Conservation (phyloP, 2,888 invertebrate genomes). For the Acholoe squamosa region DNA sequence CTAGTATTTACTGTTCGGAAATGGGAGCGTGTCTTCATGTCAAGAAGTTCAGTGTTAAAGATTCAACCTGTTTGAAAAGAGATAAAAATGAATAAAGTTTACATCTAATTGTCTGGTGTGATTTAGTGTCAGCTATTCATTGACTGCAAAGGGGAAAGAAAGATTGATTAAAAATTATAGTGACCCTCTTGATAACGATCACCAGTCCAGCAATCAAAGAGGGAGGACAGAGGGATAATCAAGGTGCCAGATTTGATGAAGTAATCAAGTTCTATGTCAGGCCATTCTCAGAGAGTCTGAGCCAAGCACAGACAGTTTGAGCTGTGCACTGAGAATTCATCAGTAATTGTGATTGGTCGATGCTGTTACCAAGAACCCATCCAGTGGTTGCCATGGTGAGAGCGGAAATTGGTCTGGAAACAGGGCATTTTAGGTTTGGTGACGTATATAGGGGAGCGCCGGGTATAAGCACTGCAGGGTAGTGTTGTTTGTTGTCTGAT, state of each 20-base stretch:
- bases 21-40: not conserved
- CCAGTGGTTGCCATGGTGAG: not conserved
- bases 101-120: not conserved
- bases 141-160: not conserved
- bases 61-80: not conserved
- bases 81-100: not conserved
- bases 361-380: not conserved
- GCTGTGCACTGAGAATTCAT: not conserved
- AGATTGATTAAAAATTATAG: not conserved
- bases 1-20: not conserved
- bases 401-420: not conserved
- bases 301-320: not conserved
- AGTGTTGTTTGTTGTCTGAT: not conserved
- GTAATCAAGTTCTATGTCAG: not conserved
- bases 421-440: not conserved
- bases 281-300: not conserved
- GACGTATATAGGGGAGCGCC: not conserved
- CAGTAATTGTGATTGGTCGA: constrained; percentile 41
- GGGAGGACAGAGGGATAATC: constrained; percentile 6
- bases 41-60: not conserved
- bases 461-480: not conserved
- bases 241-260: constrained; percentile 8
- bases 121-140: not conserved
- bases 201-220: not conserved
- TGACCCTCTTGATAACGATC: not conserved